Evolutionary conservation across 53 echinoderm and acorn worm genomes (phyloP).

Genomic region (Zoroaster sp.): DNA sequence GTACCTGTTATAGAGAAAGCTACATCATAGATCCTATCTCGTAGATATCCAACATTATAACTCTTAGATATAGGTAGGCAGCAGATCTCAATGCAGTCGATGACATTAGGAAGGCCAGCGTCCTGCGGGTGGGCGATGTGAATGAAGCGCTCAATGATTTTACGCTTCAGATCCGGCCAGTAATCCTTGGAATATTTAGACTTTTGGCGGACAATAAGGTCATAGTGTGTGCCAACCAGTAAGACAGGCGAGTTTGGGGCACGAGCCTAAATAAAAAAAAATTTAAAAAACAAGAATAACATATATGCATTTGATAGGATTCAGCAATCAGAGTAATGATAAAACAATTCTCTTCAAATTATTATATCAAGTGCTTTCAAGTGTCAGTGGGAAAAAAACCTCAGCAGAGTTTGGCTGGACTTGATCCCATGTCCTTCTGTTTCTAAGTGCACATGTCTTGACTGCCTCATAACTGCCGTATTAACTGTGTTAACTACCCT

Average conservation of each 20-base stretch:
- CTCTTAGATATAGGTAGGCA: conserved; percentile 64
- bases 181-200: conserved; percentile 79
- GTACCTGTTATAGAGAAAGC: conserved; percentile 84
- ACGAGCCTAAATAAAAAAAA: conserved; percentile 68
- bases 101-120: conserved; percentile 81
- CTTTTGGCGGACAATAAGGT: conserved; percentile 68
- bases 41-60: conserved; percentile 67
- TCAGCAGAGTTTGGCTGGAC: too few species aligned
- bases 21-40: conserved; percentile 86
- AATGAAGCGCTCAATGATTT: conserved; percentile 82
- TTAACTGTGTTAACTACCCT: too few species aligned
- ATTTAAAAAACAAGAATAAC: background rate
- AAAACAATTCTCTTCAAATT: too few species aligned
- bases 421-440: too few species aligned
- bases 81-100: conserved; percentile 82
- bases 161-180: conserved; percentile 85
- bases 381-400: too few species aligned
- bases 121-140: conserved; percentile 88
- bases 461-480: too few species aligned
- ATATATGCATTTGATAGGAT: background rate
- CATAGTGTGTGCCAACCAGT: conserved; percentile 92
- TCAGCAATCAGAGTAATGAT: too few species aligned
- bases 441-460: too few species aligned
- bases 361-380: too few species aligned
- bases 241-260: conserved; percentile 97